Evolutionary conservation across 2,797 vertebrate species (phyloP).

Genomic region (Cirrhinus mrigala): DNA sequence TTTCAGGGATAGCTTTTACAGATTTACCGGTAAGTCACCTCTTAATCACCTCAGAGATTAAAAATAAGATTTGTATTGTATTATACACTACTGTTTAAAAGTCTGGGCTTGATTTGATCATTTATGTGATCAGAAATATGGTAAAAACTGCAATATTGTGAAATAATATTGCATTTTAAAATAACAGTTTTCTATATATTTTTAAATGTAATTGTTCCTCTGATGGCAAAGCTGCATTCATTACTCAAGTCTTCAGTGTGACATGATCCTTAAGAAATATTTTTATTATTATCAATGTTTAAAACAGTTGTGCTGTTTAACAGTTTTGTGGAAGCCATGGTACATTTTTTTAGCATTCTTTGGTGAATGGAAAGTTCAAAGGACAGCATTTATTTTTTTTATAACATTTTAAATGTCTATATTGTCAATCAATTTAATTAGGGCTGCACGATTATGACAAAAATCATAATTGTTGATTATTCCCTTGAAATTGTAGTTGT

Average conservation of each 20-base stretch:
- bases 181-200: neutral
- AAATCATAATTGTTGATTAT: no score
- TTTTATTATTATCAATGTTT: neutral
- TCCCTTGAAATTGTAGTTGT: no score
- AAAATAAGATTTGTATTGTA: neutral
- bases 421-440: neutral
- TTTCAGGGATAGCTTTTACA: constrained; percentile 96
- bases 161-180: neutral
- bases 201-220: neutral
- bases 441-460: no score
- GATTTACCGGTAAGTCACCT: constrained; percentile 93
- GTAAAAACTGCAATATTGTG: neutral
- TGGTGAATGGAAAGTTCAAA: neutral
- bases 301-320: neutral
- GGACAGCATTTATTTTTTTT: neutral
- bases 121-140: neutral
- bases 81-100: neutral
- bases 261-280: neutral
- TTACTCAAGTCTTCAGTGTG: neutral
- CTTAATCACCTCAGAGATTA: neutral
- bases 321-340: neutral
- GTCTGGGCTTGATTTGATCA: neutral
- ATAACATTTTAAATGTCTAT: neutral
- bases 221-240: neutral
- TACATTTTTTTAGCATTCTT: neutral